These are phyloP conservation scores for Tapirus terrestris DNA, from an alignment of 2,113 vertebrate genomes.

Conservation along the genomic window DNA sequence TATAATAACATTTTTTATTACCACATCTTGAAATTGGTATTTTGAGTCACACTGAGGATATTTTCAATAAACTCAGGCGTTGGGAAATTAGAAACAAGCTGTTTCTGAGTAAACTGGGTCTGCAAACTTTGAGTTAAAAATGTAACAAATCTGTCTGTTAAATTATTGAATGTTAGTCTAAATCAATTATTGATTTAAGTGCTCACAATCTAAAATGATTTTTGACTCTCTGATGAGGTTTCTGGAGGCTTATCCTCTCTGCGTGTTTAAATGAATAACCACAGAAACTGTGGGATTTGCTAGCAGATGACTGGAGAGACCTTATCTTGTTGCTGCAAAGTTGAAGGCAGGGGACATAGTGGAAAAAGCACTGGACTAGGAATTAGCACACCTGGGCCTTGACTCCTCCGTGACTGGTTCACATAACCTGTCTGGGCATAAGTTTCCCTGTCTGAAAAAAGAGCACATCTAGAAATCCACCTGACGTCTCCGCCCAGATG, in stretches of 20 bases:
- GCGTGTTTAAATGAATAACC: not conserved
- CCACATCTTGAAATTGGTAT: not conserved
- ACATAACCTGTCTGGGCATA: not conserved
- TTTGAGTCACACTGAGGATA: constrained; percentile 11
- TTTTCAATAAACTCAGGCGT: not conserved
- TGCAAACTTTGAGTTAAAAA: constrained; percentile 3
- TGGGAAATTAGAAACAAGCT: constrained; percentile 35
- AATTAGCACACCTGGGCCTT: no score
- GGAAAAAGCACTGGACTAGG: not conserved
- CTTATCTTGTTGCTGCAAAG: not conserved
- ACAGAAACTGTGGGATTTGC: not conserved
- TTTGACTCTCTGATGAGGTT: constrained; percentile 49
- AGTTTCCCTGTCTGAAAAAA: not conserved
- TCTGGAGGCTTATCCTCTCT: not conserved
- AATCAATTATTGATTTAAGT: not conserved
- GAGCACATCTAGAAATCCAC: not conserved
- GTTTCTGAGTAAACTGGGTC: not conserved
- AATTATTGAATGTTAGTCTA: not conserved
- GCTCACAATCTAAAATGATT: not conserved
- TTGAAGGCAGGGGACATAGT: not conserved
- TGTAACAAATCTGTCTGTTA: not conserved
- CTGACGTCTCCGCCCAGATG: not conserved
- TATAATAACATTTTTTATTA: not conserved
- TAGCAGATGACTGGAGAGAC: not conserved
- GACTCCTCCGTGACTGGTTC: not conserved